Evolutionary conservation across 2,888 invertebrate genomes (phyloP).

Genomic region (Cartodere bifasciata): DNA sequence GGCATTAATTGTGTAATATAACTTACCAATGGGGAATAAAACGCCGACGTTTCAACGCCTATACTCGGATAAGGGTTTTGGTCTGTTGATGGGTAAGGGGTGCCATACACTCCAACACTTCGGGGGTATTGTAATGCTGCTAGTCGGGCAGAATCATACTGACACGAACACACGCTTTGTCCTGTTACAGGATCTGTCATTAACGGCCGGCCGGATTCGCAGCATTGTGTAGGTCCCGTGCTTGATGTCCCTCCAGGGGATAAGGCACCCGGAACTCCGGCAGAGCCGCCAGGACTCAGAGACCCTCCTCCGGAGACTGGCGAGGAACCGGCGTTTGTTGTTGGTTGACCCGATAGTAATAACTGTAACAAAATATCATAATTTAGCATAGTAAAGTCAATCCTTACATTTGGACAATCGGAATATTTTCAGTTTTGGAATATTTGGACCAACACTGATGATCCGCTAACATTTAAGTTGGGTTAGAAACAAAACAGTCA

Average conservation of each 20-base stretch:
- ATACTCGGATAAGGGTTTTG: slow-evolving; percentile 89
- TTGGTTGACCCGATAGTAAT: slow-evolving; percentile 63
- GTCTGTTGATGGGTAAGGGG: slow-evolving; percentile 81
- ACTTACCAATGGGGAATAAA: slow-evolving; percentile 92
- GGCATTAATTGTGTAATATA: too few relatives aligned
- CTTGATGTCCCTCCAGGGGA: slow-evolving; percentile 41
- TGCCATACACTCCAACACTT: slow-evolving; percentile 70
- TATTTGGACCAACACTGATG: too few relatives aligned
- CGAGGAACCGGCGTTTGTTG: slow-evolving; percentile 63
- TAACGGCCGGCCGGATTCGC: slow-evolving; percentile 83
- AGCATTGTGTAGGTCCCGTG: slow-evolving; percentile 45
- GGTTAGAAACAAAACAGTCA: too few relatives aligned
- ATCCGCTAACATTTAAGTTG: too few relatives aligned
- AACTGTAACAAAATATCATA: slow-evolving; percentile 42
- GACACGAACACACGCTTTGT: slow-evolving; percentile 88
- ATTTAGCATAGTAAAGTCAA: too few relatives aligned
- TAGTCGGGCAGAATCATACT: slow-evolving; percentile 79
- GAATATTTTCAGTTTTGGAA: too few relatives aligned
- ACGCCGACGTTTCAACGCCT: slow-evolving; percentile 86
- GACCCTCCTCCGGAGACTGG: slow-evolving; percentile 68
- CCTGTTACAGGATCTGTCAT: slow-evolving; percentile 89
- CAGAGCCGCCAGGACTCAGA: slow-evolving; percentile 53
- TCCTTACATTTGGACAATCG: slow-evolving; percentile 5
- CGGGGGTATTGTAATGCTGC: slow-evolving; percentile 74
- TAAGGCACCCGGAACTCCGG: slow-evolving; percentile 36